A percentile compares a stretch with the other conserved stretches of the same genome.
These are phyloP conservation scores for Smithornis capensis DNA, from an alignment of 2,113 vertebrate genomes.

Conservation along the genomic window DNA sequence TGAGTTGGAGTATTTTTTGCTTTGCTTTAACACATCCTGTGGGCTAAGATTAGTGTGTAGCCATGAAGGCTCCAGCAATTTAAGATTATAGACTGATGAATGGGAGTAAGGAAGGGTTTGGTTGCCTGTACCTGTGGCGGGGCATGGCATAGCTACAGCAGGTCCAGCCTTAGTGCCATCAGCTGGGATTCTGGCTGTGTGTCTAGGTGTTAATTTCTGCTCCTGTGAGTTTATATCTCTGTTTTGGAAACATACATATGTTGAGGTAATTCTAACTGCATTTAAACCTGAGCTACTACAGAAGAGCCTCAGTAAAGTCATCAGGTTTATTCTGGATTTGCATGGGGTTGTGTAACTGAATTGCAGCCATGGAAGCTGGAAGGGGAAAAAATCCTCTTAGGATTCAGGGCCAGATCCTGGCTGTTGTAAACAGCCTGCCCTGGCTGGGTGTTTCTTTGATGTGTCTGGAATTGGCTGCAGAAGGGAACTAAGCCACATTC, in stretches of 20 bases:
- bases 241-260: neutral
- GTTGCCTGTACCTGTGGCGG: neutral
- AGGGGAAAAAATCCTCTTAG: neutral
- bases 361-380: neutral
- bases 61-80: neutral
- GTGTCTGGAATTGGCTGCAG: neutral
- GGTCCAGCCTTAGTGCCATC: neutral
- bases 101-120: neutral
- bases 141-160: neutral
- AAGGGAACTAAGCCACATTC: neutral
- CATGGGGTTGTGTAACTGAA: neutral
- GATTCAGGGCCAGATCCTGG: neutral
- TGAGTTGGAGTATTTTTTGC: neutral
- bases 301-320: neutral
- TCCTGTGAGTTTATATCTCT: neutral
- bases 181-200: neutral
- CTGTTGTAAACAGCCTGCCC: neutral
- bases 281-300: neutral
- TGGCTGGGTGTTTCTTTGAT: neutral
- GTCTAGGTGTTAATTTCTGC: neutral
- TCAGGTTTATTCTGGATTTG: neutral
- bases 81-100: neutral
- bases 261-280: neutral
- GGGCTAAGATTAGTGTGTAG: neutral
- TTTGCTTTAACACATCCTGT: neutral